These are phyloP conservation scores for Glyphotaelius pellucidus DNA, from an alignment of 2,888 invertebrate species.

Conservation along the genomic window DNA sequence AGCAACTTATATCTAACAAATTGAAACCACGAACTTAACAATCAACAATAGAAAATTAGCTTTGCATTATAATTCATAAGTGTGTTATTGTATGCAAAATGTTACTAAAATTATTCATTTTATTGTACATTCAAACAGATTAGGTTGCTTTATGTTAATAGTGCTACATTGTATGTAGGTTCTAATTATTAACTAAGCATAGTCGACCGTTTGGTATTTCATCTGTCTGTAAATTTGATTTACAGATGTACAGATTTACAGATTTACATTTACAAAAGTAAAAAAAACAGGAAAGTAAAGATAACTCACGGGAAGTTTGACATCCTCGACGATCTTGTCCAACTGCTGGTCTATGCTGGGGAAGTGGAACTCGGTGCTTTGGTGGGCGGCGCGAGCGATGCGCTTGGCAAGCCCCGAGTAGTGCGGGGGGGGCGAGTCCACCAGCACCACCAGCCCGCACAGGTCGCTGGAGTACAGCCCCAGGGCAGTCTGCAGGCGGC, in stretches of 20 bases:
- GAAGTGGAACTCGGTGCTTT: slow-evolving; percentile 95
- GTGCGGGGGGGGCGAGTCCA: slow-evolving; percentile 75
- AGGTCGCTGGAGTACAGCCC: slow-evolving; percentile 95
- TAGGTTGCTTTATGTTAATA: no score
- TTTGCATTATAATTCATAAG: no score
- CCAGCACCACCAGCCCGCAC: slow-evolving; percentile 90
- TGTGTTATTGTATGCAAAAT: background rate
- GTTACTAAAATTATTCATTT: no score
- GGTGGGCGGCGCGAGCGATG: slow-evolving; percentile 67
- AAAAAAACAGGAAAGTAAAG: background rate
- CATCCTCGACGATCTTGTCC: slow-evolving; percentile 80
- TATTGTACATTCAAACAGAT: background rate
- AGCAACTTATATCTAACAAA: no score
- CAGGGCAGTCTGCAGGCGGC: slow-evolving; percentile 93
- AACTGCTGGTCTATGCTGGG: slow-evolving; percentile 91
- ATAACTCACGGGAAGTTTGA: slow-evolving; percentile 76
- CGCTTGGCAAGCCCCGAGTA: slow-evolving; percentile 67
- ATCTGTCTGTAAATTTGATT: no score
- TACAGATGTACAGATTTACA: no score
- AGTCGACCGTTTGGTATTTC: no score
- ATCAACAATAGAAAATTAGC: no score
- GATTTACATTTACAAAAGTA: no score
- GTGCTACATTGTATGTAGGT: no score
- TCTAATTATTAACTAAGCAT: no score
- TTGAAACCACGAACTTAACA: no score